Percentiles rank a stretch among this genome's conserved stretches.
These are phyloP conservation scores for Listronotus bonariensis DNA, from an alignment of 1,140 invertebrate species.

Conservation along the genomic window DNA sequence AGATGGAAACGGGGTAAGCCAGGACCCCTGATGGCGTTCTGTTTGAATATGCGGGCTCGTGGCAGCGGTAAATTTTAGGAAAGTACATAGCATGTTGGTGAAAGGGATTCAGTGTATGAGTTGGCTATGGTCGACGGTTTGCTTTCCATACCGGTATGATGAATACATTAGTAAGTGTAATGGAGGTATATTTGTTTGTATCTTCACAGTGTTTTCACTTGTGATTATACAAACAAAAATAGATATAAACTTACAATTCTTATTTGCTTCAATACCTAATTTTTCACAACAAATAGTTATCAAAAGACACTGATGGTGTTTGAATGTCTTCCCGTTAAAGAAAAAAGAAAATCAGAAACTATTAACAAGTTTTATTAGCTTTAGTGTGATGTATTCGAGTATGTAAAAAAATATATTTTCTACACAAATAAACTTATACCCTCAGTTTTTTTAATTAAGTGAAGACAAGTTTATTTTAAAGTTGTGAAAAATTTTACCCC, in stretches of 20 bases:
- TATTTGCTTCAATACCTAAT: background rate
- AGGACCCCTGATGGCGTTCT: too few species aligned
- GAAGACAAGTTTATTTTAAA: background rate
- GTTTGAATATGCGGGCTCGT: too few species aligned
- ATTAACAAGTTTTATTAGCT: slow-evolving; percentile 8
- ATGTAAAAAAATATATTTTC: slow-evolving; percentile 15
- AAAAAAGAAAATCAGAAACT: background rate
- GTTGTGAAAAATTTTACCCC: slow-evolving; percentile 11
- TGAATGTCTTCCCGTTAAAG: slow-evolving; percentile 6
- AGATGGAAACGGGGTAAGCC: too few species aligned
- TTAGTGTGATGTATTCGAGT: slow-evolving; percentile 1
- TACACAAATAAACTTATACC: background rate
- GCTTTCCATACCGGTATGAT: too few species aligned
- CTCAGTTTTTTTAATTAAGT: background rate
- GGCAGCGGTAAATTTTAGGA: too few species aligned
- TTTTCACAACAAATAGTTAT: background rate
- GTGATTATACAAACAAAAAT: too few species aligned
- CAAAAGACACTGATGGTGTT: background rate
- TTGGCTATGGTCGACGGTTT: too few species aligned
- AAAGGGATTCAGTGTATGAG: too few species aligned
- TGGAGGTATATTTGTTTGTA: too few species aligned
- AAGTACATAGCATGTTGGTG: too few species aligned
- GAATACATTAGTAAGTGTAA: too few species aligned
- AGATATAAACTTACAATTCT: background rate
- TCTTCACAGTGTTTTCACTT: too few species aligned